phyloP scores from a whole-genome alignment of 2,888 invertebrate genomes.

The Epinotia bilunana region DNA sequence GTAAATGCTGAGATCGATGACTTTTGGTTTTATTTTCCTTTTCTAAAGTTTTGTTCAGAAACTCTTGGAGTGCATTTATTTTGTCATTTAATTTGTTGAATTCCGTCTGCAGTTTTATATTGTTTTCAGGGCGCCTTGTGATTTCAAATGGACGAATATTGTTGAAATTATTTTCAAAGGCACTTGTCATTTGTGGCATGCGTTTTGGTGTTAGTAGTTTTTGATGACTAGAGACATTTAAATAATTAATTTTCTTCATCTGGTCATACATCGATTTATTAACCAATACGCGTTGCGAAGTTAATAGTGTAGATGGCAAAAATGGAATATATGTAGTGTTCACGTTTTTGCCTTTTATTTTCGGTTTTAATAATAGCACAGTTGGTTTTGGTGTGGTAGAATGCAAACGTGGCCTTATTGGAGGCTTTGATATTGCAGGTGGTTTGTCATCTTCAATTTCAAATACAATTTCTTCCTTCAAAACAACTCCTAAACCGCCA shows the following conservation, averaged over 20 bases:
- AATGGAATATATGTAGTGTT: slow-evolving; percentile 2
- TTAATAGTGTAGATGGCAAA: background rate
- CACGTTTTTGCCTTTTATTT: background rate
- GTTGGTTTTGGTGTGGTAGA: slow-evolving; percentile 19
- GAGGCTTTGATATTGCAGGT: background rate
- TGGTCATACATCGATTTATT: background rate
- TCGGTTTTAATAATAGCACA: background rate
- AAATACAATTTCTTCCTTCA: slow-evolving; percentile 44
- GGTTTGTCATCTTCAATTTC: slow-evolving; percentile 40
- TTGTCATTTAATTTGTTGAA: slow-evolving; percentile 34
- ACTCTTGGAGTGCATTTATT: slow-evolving; percentile 40
- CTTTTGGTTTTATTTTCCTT: slow-evolving; percentile 23
- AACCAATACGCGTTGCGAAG: background rate
- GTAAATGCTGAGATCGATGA: background rate
- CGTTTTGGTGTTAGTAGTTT: background rate
- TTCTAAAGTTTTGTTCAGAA: slow-evolving; percentile 43
- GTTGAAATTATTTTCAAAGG: background rate
- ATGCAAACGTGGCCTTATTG: background rate
- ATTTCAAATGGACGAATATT: background rate
- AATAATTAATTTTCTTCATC: slow-evolving; percentile 1
- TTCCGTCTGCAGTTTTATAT: slow-evolving; percentile 30
- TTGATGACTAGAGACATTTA: background rate
- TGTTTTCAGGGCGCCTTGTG: background rate
- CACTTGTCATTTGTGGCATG: background rate
- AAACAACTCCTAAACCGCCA: slow-evolving; percentile 20